These are phyloP conservation scores for Lissonota sp. DNA, from an alignment of 2,888 invertebrate genomes.

Conservation along the genomic window DNA sequence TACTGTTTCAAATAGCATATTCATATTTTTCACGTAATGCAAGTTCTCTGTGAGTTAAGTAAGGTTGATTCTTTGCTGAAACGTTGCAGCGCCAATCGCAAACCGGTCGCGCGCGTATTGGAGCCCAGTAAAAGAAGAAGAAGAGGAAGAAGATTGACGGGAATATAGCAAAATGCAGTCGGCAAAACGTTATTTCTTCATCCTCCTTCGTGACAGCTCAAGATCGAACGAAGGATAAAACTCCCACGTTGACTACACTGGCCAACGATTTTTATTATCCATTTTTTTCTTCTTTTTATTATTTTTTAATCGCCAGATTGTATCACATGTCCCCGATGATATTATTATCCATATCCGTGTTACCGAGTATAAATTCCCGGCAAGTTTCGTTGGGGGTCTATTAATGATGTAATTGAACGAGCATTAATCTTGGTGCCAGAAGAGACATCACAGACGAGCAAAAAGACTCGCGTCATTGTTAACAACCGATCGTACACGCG, in stretches of 20 bases:
- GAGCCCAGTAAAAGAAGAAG: constrained; percentile 5
- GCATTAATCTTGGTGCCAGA: constrained; percentile 23
- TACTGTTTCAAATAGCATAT: no score
- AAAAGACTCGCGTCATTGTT: constrained; percentile 5
- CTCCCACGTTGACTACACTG: constrained; percentile 32
- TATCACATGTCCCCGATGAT: constrained; percentile 30
- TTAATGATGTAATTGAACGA: constrained; percentile 44
- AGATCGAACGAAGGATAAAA: constrained; percentile 53
- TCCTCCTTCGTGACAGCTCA: constrained; percentile 55
- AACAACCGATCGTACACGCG: neutral
- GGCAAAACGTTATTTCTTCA: constrained; percentile 26
- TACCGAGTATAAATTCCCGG: constrained; percentile 19
- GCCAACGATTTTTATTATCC: constrained; percentile 26
- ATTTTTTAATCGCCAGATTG: constrained; percentile 34
- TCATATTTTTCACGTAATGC: no score
- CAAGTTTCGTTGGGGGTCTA: neutral
- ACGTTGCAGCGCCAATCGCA: no score
- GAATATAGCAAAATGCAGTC: neutral
- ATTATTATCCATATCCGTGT: constrained; percentile 34
- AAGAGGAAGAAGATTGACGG: constrained; percentile 18
- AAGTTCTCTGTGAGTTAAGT: no score
- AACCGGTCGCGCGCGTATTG: no score
- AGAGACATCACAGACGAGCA: no score
- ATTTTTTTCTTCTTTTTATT: constrained; percentile 7
- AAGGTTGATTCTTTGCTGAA: no score